These are phyloP conservation scores for Papilio polyxenes DNA, from an alignment of 1,140 invertebrate species.

Conservation along the genomic window DNA sequence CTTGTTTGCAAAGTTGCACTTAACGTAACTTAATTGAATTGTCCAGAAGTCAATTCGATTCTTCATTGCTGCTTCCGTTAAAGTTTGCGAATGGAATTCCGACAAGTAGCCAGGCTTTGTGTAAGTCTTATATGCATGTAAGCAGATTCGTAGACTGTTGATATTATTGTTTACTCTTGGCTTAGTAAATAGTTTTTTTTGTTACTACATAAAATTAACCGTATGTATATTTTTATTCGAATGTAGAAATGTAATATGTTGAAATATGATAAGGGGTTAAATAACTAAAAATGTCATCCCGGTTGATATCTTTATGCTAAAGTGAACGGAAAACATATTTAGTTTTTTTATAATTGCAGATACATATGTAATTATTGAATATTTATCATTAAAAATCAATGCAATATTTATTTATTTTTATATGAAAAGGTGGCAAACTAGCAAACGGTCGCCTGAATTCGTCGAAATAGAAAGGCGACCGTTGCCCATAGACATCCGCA, in stretches of 20 bases:
- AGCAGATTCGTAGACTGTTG: neutral
- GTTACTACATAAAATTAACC: neutral
- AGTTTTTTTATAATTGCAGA: too few relatives aligned
- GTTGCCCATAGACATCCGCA: too few relatives aligned
- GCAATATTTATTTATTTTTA: neutral
- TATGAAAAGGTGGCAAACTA: too few relatives aligned
- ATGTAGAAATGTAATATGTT: too few relatives aligned
- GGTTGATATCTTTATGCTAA: too few relatives aligned
- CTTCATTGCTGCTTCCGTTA: conserved; percentile 50
- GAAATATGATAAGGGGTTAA: too few relatives aligned
- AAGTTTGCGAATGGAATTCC: conserved; percentile 35
- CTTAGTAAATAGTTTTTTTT: neutral
- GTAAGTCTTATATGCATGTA: neutral
- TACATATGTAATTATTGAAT: neutral
- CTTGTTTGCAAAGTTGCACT: conserved; percentile 74
- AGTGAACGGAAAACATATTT: too few relatives aligned
- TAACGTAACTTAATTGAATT: conserved; percentile 77
- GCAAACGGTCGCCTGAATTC: too few relatives aligned
- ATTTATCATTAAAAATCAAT: neutral
- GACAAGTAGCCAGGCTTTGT: conserved; percentile 22
- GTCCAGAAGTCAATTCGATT: conserved; percentile 73
- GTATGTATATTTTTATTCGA: too few relatives aligned
- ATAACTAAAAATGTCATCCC: too few relatives aligned
- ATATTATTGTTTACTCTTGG: neutral
- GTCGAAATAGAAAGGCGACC: too few relatives aligned